Evolutionary conservation across 2,797 vertebrate species (phyloP), one percentile per base, ranked within the genome.

Genomic region (Orientallactaga sibirica): DNA sequence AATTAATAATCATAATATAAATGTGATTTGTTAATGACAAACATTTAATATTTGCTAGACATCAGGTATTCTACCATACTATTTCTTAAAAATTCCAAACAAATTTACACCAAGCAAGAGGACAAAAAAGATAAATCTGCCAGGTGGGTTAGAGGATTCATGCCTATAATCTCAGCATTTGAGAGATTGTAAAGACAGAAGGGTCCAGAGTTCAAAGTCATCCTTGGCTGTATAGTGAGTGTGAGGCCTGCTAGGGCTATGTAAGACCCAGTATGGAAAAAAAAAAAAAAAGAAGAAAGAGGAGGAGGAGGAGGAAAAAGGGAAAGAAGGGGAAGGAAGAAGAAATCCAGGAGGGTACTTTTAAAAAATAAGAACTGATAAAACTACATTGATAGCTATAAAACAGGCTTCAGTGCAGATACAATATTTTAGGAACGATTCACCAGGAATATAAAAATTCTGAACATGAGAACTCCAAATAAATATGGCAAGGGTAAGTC

Each of bases 1-100:
- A 84, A 64, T 86, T 88, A 92, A 37, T 68, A 83, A 83, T 92
- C 73, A 61, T 68, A 92, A 62, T 52, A 75, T 74, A 93, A 74
- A 66, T 74, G 18, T 81, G 70, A 55, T 41, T 95, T 85, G 41
- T 77, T 89, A 87, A 20, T 37, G 76, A 78, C 75, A 4, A 90
- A 79, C 24, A 86, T 88, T 90, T 71, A 88, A 75, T 25, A 75
- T 27, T 48, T 85, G 7, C 94, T 92, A 88, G 66, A 86, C 86
- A 68, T 88, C 22, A 83, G 33, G 84, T n/a, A 90, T 55, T 83
- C 43, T 70, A 27, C 41, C 19, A 37, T 82, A 52, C n/a, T 74
- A 14, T 79, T 88, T 88, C 14, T 81, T 24, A 88, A 58, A n/a
- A 41, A 81, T 25, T 92, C 37, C 25, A 22, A 71, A 86, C 61